phyloP scores from a whole-genome alignment of 2,113 vertebrate species.

The Neogobius melanostomus region DNA sequence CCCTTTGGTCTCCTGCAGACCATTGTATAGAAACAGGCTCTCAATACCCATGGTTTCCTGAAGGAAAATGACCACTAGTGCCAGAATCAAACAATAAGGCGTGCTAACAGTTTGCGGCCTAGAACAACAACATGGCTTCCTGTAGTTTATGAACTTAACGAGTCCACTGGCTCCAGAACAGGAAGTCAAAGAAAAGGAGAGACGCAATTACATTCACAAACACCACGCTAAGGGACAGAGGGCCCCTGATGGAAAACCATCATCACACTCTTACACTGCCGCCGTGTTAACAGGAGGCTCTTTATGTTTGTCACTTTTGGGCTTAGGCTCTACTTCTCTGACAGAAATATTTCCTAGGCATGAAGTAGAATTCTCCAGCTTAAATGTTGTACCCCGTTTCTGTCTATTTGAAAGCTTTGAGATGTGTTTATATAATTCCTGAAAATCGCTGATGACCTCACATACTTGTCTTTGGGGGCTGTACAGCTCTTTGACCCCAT shows the following conservation, averaged over 20 bases:
- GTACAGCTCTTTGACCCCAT: constrained; percentile 40
- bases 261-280: constrained; percentile 14
- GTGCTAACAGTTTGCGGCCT: constrained; percentile 70
- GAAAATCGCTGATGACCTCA: constrained; percentile 28
- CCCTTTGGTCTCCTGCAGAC: constrained; percentile 50
- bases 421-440: not conserved
- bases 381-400: not conserved
- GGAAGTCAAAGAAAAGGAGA: constrained; percentile 65
- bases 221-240: constrained; percentile 33
- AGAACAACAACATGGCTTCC: constrained; percentile 76
- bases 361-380: not conserved
- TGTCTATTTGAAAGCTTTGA: not conserved
- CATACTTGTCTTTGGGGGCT: constrained; percentile 37
- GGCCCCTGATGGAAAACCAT: constrained; percentile 49
- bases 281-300: constrained; percentile 13
- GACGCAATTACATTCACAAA: constrained; percentile 58
- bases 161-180: constrained; percentile 60
- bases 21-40: constrained; percentile 72
- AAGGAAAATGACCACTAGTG: constrained; percentile 76
- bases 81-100: constrained; percentile 80
- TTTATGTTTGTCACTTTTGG: constrained; percentile 19
- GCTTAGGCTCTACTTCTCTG: not conserved
- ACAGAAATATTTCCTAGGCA: not conserved
- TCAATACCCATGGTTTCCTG: constrained; percentile 74
- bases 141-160: constrained; percentile 65